Base-by-base conservation (phyloP, 2,797 vertebrate species). In the Fistularia tabacaria region DNA sequence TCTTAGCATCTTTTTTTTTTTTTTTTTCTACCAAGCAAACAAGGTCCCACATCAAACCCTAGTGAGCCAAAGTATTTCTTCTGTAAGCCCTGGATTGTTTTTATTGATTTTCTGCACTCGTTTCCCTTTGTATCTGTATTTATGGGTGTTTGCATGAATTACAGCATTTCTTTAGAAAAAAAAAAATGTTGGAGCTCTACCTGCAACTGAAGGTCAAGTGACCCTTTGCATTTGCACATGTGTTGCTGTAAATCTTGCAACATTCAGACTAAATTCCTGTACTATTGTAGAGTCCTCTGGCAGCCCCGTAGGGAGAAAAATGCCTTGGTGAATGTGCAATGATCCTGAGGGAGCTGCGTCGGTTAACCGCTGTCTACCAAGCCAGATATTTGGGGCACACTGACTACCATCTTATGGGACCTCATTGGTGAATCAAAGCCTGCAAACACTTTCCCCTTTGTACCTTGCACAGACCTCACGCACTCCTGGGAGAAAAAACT, bases 391-490 rank as follows among this genome's bases (percentile, higher is more conserved):
- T 83, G 66, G 69, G 73, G 69, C 71, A 76, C 73, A 78, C 84
- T 84, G 76, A 85, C 82, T 84, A 57, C 51, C 53, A 79, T 85
- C 85, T 85, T 83, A 73, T 73, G 57, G 63, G 60, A 58, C 58
- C 73, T 46, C 74, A 73, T 80, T 51, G 47, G 73, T 81, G 76
- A 86, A 87, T 87, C 80, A 88, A 85, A 84, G 82, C 63, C 69
- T 61, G 66, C 74, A 85, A 85, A 87, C 72, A 85, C 79, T 60
- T 86, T 14, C 66, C 70, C 62, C 78, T 84, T 84, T 84, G 78
- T 84, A 81, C 74, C 77, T 74, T 69, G 74, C 85, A 80, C 57
- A 62, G 74, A 79, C 62, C 74, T 69, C 57, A 53, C 63, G 61
- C 74, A 70, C 83, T 81, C 70, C 42, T 72, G 79, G 74, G 78